Conservation (phyloP, 2,797 vertebrate genomes). For the Pangasius djambal region DNA sequence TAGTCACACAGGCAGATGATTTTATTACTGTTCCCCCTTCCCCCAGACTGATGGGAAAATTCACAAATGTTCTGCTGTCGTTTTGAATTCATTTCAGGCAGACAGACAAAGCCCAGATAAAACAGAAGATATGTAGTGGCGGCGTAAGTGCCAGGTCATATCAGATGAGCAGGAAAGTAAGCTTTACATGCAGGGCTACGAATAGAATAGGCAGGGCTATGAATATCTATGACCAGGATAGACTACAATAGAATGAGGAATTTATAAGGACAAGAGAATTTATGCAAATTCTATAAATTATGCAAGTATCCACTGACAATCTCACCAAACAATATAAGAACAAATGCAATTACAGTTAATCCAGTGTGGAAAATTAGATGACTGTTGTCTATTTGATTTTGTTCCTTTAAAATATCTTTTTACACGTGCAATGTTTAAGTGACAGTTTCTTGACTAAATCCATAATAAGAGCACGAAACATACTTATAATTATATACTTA, state of each 20-base stretch:
- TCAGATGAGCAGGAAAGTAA: neutral
- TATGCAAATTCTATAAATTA: neutral
- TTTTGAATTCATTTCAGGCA: constrained; percentile 24
- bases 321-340: neutral
- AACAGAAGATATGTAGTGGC: neutral
- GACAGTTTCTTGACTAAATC: neutral
- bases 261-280: neutral
- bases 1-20: constrained; percentile 27
- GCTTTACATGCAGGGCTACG: neutral
- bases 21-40: constrained; percentile 29
- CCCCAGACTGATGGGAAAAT: constrained; percentile 7
- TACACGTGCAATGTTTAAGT: neutral
- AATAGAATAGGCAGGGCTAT: neutral
- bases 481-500: neutral
- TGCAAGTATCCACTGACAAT: neutral
- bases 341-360: neutral
- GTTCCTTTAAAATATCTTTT: neutral
- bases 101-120: constrained; percentile 21
- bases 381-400: neutral
- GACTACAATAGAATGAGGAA: neutral
- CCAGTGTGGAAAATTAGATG: neutral
- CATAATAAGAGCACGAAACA: neutral
- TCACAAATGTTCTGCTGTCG: constrained; percentile 31
- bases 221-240: neutral
- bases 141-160: neutral